Conservation (phyloP, 2,113 vertebrate species). For the Neolamprologus sp. region DNA sequence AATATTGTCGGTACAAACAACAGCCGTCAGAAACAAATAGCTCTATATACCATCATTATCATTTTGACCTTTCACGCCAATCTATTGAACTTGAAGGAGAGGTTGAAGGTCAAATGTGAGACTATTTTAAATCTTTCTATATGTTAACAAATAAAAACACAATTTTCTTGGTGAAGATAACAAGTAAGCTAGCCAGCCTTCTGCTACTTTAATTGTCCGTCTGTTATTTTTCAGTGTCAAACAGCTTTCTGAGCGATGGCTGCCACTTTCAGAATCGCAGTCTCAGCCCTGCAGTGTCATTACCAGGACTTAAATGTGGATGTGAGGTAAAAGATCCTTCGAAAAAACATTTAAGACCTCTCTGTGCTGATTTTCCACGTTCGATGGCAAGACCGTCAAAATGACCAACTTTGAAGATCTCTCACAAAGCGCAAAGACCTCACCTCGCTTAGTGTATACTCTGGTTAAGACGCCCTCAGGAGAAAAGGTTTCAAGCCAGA, state of each 20-base stretch:
- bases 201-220: not conserved
- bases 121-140: not conserved
- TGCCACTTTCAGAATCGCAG: not conserved
- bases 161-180: not conserved
- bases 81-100: not conserved
- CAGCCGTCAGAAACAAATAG: not conserved
- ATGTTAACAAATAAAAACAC: not conserved
- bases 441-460: not conserved
- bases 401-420: not conserved
- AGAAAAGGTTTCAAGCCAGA: not conserved
- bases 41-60: not conserved
- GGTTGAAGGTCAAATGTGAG: not conserved
- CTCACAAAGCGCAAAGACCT: not conserved
- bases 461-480: not conserved
- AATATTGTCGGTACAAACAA: not conserved
- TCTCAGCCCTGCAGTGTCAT: not conserved
- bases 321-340: not conserved
- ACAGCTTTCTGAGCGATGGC: not conserved
- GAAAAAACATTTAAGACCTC: not conserved
- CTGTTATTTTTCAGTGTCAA: not conserved
- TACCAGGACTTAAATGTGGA: not conserved
- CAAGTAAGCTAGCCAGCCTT: not conserved
- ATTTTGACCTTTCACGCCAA: not conserved
- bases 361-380: not conserved
- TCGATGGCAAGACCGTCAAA: not conserved